phyloP scores from a whole-genome alignment of 1,140 invertebrate species.

The Rhizoglyphus robini region DNA sequence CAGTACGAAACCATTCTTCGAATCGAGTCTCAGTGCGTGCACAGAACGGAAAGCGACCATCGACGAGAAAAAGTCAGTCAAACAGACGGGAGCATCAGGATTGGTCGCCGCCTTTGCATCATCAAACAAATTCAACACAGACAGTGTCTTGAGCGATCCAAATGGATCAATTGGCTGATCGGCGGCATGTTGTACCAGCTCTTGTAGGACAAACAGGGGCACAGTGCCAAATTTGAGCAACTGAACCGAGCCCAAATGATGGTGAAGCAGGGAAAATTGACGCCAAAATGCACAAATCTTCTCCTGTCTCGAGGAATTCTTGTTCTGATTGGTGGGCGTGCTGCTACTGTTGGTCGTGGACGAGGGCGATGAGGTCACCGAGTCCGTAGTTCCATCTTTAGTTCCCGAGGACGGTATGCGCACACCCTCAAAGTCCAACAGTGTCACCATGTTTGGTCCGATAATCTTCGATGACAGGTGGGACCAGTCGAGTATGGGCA shows the following conservation, averaged over 20 bases:
- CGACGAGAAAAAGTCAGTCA: background rate
- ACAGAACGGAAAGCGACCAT: background rate
- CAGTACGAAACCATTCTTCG: constrained; percentile 7
- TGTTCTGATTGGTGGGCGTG: background rate
- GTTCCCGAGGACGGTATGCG: background rate
- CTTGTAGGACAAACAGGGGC: constrained; percentile 17
- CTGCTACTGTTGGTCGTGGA: background rate
- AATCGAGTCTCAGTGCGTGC: background rate
- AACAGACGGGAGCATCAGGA: background rate
- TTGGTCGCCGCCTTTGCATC: background rate
- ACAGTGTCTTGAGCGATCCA: background rate
- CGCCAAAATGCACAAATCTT: constrained; percentile 1
- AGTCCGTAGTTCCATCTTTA: too few species aligned
- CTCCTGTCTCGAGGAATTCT: background rate
- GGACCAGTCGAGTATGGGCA: constrained; percentile 16
- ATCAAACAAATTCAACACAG: background rate
- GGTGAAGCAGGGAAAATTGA: background rate
- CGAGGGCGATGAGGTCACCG: background rate
- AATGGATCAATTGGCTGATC: constrained; percentile 4
- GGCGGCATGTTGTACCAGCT: background rate
- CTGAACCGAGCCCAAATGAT: constrained; percentile 13
- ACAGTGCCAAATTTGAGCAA: constrained; percentile 13
- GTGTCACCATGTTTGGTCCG: background rate
- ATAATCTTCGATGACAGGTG: constrained; percentile 7
- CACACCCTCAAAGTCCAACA: constrained; percentile 19